Conservation (phyloP, 35 echinoderm and acorn worm genomes). For the Ptychodera flava region DNA sequence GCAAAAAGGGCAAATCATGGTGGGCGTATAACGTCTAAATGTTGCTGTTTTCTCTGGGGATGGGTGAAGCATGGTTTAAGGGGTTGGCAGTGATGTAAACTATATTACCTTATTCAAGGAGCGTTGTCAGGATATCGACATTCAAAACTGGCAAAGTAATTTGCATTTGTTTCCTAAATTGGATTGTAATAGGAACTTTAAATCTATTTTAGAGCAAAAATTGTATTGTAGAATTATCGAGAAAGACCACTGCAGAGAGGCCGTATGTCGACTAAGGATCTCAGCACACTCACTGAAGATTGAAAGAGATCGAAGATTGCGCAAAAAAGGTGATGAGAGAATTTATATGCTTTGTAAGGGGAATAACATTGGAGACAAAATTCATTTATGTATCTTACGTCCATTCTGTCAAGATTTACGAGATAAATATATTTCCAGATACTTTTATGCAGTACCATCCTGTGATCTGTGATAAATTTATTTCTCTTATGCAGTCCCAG, state of each 20-base stretch:
- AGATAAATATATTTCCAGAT: too few species aligned
- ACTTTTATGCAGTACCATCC: too few species aligned
- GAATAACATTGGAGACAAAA: too few species aligned
- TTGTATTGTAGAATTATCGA: background rate
- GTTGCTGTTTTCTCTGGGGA: background rate
- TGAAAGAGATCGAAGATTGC: background rate
- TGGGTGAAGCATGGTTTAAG: background rate
- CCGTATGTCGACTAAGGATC: background rate
- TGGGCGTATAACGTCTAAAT: background rate
- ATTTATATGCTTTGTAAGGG: background rate
- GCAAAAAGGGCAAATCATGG: background rate
- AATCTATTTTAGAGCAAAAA: background rate
- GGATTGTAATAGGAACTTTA: background rate
- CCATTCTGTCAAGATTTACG: too few species aligned
- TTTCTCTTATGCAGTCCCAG: too few species aligned
- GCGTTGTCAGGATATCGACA: background rate
- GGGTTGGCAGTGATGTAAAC: background rate
- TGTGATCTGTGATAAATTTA: too few species aligned
- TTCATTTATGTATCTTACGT: background rate
- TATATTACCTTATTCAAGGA: background rate
- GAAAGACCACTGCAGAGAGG: background rate
- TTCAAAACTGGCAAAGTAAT: background rate
- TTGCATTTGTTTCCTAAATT: background rate
- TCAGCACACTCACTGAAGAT: background rate
- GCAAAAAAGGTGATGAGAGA: too few species aligned